These are phyloP conservation scores for Sebastes hopkinsi DNA, from an alignment of 2,797 vertebrate species.

Conservation along the genomic window DNA sequence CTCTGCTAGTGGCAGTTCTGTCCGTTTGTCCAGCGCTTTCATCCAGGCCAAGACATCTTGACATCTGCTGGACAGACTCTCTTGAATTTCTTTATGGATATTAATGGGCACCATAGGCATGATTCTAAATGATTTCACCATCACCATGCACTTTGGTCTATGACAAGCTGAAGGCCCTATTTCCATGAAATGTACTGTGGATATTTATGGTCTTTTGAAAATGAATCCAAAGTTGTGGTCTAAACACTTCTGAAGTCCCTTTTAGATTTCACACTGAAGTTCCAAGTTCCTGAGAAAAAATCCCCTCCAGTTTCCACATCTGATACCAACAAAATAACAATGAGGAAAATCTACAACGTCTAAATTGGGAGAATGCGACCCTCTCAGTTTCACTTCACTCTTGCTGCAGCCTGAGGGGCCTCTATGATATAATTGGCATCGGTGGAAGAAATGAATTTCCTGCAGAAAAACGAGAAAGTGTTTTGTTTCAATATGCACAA, in stretches of 20 bases:
- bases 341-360: conserved; percentile 11
- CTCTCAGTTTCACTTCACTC: conserved; percentile 19
- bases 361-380: conserved; percentile 25
- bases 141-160: background rate
- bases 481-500: conserved; percentile 36
- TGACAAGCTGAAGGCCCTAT: background rate
- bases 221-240: too few relatives aligned
- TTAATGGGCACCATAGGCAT: background rate
- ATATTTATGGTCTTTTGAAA: background rate
- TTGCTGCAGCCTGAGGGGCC: conserved; percentile 12
- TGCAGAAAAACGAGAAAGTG: background rate
- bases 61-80: background rate
- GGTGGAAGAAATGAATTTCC: conserved; percentile 22
- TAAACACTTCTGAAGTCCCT: background rate
- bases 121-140: background rate
- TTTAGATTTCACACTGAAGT: conserved; percentile 4
- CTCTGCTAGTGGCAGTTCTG: background rate
- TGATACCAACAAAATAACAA: conserved; percentile 40
- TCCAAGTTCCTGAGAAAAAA: conserved; percentile 21
- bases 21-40: background rate
- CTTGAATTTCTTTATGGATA: background rate
- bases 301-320: background rate
- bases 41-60: background rate
- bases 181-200: background rate
- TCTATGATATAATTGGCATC: conserved; percentile 3